Percentiles rank a stretch among this genome's conserved stretches.
These are phyloP conservation scores for Dipodomys stephensi DNA, from an alignment of 2,113 vertebrate genomes.

Conservation along the genomic window DNA sequence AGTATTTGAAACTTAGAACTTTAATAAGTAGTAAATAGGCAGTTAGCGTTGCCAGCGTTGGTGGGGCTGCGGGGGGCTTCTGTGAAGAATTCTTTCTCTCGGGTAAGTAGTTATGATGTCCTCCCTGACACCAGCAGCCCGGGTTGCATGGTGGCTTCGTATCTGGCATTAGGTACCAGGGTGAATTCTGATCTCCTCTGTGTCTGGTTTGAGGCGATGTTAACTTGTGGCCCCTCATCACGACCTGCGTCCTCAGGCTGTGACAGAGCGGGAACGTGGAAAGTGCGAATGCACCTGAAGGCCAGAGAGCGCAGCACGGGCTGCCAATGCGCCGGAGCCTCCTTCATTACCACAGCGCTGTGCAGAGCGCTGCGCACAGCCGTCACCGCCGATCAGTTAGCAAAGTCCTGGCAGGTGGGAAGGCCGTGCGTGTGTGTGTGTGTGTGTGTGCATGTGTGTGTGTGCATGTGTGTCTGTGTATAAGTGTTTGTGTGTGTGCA, in stretches of 20 bases:
- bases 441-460: too few species aligned
- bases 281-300: background rate
- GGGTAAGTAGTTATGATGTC: too few species aligned
- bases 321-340: too few species aligned
- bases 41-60: background rate
- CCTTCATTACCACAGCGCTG: too few species aligned
- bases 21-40: background rate
- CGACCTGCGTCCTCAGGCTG: too few species aligned
- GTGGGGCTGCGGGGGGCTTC: background rate
- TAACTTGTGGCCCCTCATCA: background rate
- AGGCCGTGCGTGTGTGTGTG: background rate
- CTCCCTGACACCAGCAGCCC: too few species aligned
- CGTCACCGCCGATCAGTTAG: background rate
- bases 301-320: too few species aligned
- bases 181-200: conserved; percentile 22
- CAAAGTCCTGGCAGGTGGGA: background rate
- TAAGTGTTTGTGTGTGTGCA: too few species aligned
- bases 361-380: too few species aligned
- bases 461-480: too few species aligned
- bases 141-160: background rate
- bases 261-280: background rate
- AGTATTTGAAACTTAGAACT: conserved; percentile 21
- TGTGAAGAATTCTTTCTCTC: background rate
- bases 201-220: background rate
- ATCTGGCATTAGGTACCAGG: background rate